Evolutionary conservation across 2,888 invertebrate species (phyloP), one percentile per base, ranked within the genome.

Genomic region (Anticlea derivata): DNA sequence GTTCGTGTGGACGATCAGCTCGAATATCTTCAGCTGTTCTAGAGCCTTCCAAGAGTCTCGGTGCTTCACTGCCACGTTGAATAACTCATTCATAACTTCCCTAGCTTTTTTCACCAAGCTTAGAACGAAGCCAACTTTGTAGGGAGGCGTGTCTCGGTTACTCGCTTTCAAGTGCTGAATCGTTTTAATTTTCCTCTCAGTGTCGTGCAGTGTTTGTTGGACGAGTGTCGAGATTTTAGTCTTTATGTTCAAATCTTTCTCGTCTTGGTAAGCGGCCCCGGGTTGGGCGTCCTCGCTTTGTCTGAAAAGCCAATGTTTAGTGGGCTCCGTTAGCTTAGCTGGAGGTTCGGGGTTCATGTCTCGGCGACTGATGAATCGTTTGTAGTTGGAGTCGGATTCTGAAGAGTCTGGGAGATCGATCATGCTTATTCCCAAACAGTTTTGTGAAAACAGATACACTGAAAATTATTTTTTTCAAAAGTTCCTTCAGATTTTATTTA

Each of bases 11-110:
- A 84, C 77, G 1, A 88, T 84, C 5, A 85, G 58, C 51, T 88
- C 88, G 41, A 85, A 87, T 7, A 86, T 76, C 50, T 86, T 87
- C 51, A 88, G 50, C 60, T 86, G 84, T 53, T 88, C 86, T 20
- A 87, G 50, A 3, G 83, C 80, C 50, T 77, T 80, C 83, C 85
- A 88, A 40, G 83, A 75, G 1, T 83, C 78, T 38, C 76, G 76
- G 26, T 87, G 84, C 44, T 79, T 86, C 5, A 86, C 72, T 0
- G 87, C 87, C 0, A 86, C 76, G 37, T 85, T 86, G 45, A 85
- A 88, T 11, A 88, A 57, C 55, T 88, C 88, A 26, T 79, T 83
- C 37, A 86, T 37, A 4, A 83, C 70, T 26, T 82, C 78, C 34
- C 81, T 75, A 0, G 80, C 75, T 46, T 84, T 85, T 56, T 83